phyloP scores from a whole-genome alignment of 2,888 invertebrate genomes.

The Drosophila basisetae region DNA sequence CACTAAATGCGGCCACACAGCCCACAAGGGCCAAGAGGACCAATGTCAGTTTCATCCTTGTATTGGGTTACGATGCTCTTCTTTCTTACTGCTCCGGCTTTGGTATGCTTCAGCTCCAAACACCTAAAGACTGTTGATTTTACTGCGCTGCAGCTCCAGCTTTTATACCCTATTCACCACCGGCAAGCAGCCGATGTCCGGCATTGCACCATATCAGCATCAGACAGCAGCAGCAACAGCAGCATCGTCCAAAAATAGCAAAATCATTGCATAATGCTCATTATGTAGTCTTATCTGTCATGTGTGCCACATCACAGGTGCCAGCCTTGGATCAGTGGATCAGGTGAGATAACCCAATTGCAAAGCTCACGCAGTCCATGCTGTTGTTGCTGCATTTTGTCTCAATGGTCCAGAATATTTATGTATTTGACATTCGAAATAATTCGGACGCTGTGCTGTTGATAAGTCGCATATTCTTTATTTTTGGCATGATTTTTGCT shows the following conservation, averaged over 20 bases:
- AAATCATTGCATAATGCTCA: slow-evolving; percentile 27
- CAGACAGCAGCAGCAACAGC: slow-evolving; percentile 7
- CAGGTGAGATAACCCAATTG: slow-evolving; percentile 34
- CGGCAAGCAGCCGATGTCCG: slow-evolving; percentile 10
- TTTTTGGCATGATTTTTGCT: slow-evolving; percentile 16
- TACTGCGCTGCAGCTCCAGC: slow-evolving; percentile 16
- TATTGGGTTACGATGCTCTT: slow-evolving; percentile 10
- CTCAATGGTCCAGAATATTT: slow-evolving; percentile 15
- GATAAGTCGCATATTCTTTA: slow-evolving; percentile 11
- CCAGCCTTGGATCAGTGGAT: slow-evolving; percentile 9
- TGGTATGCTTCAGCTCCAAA: slow-evolving; percentile 66
- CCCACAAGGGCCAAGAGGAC: slow-evolving; percentile 80
- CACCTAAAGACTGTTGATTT: slow-evolving; percentile 81
- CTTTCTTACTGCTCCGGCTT: slow-evolving; percentile 70
- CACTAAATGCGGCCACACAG: slow-evolving; percentile 71
- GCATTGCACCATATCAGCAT: slow-evolving; percentile 44
- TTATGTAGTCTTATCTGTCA: slow-evolving; percentile 38
- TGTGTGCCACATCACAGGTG: slow-evolving; percentile 17
- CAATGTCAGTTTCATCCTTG: slow-evolving; percentile 78
- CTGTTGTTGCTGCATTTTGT: slow-evolving; percentile 31
- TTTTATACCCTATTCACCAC: slow-evolving; percentile 61
- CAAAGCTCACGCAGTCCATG: slow-evolving; percentile 15
- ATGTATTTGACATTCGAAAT: slow-evolving; percentile 36
- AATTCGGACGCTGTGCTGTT: slow-evolving; percentile 11
- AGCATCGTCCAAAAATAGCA: slow-evolving; percentile 40